Conservation (phyloP, 2,888 invertebrate species). For the Eurytoma californica region DNA sequence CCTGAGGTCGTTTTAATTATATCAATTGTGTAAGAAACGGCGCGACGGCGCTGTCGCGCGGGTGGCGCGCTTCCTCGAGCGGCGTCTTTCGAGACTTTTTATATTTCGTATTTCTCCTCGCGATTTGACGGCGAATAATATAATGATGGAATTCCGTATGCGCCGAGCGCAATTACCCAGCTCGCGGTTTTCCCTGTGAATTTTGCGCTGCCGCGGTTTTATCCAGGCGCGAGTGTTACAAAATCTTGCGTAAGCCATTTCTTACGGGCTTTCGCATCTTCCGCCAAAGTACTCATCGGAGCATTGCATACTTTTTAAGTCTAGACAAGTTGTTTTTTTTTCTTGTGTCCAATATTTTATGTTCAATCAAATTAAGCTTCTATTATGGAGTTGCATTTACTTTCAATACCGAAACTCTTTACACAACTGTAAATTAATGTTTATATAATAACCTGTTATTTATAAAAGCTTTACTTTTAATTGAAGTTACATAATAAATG, state of each 20-base stretch:
- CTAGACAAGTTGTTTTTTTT: no score
- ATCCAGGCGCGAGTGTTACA: conserved; percentile 13
- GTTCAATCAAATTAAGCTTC: no score
- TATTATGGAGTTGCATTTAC: no score
- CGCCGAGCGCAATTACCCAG: conserved; percentile 10
- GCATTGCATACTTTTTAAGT: no score
- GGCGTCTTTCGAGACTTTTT: not conserved
- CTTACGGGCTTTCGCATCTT: conserved; percentile 6
- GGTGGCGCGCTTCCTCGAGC: not conserved
- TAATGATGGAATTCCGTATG: conserved; percentile 12
- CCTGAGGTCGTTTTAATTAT: conserved; percentile 55
- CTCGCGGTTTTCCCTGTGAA: not conserved
- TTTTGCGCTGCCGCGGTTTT: conserved; percentile 17
- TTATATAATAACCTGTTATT: no score
- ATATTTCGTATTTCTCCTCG: not conserved
- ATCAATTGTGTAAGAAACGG: conserved; percentile 45
- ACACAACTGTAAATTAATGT: no score
- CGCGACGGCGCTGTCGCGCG: conserved; percentile 12
- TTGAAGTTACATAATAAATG: no score
- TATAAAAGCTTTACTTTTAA: no score
- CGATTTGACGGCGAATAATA: not conserved
- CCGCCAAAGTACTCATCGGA: no score
- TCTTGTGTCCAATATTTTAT: no score
- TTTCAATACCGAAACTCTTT: no score
- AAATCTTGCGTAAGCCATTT: conserved; percentile 29